Evolutionary conservation across 2,113 vertebrate genomes (phyloP).

Genomic region (Dromas ardeola): DNA sequence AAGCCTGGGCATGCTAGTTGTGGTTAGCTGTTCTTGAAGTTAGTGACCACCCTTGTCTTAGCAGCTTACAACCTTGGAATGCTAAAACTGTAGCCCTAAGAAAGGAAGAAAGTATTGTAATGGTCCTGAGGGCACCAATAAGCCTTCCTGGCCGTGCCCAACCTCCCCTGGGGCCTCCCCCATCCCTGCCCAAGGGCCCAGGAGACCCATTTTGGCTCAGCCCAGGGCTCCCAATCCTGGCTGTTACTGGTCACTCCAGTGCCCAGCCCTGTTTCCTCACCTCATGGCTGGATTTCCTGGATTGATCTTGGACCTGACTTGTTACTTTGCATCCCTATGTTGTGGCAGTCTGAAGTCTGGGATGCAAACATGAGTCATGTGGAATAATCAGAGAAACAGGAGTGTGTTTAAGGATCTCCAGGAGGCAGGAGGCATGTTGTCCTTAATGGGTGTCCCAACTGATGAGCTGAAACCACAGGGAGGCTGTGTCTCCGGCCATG

Average conservation of each 20-base stretch:
- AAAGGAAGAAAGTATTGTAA: not conserved
- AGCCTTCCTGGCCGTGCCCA: not conserved
- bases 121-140: not conserved
- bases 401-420: not conserved
- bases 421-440: not conserved
- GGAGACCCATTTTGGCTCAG: not conserved
- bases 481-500: not conserved
- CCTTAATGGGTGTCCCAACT: accelerated
- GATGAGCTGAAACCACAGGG: not conserved
- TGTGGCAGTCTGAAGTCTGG: not conserved
- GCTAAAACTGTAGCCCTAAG: not conserved
- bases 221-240: not conserved
- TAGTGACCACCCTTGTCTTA: not conserved
- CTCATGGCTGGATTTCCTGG: not conserved
- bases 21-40: not conserved
- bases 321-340: not conserved
- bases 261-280: not conserved
- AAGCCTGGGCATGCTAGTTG: not conserved
- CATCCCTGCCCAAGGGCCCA: not conserved
- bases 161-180: not conserved
- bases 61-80: not conserved
- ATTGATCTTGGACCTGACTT: not conserved
- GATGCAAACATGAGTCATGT: not conserved
- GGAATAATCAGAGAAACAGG: not conserved
- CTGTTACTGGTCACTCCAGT: not conserved